A percentile compares a stretch with the other conserved stretches of the same genome.
Evolutionary conservation across 2,113 vertebrate genomes (phyloP).

Genomic region (Actenoides lindsayi): DNA sequence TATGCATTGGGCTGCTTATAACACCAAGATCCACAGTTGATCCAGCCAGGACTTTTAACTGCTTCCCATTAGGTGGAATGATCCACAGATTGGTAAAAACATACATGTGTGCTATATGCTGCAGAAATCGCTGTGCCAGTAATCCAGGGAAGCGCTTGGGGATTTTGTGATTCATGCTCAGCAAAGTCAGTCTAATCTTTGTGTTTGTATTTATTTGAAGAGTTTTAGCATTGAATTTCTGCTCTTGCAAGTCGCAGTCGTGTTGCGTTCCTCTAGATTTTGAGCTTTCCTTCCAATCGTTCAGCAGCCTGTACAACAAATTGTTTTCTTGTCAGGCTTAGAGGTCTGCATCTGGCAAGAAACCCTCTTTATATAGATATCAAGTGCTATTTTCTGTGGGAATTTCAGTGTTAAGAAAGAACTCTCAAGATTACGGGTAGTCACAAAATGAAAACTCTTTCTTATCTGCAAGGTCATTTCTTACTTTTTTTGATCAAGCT

Average conservation of each 20-base stretch:
- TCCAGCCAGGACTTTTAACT: slow-evolving; percentile 75
- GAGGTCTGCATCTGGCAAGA: slow-evolving; percentile 13
- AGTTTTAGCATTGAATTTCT: slow-evolving; percentile 42
- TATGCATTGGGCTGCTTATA: slow-evolving; percentile 80
- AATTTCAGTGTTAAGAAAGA: neutral
- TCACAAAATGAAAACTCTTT: neutral
- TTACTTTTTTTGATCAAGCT: neutral
- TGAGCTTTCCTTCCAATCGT: slow-evolving; percentile 39
- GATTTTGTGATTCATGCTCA: slow-evolving; percentile 51
- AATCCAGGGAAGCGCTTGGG: slow-evolving; percentile 32
- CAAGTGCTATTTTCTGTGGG: neutral
- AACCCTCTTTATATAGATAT: neutral
- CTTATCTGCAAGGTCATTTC: neutral
- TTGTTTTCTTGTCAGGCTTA: slow-evolving; percentile 46
- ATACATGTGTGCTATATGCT: neutral
- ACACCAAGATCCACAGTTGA: slow-evolving; percentile 76
- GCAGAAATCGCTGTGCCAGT: slow-evolving; percentile 35
- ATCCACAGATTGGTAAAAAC: slow-evolving; percentile 69
- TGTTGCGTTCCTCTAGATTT: slow-evolving; percentile 31
- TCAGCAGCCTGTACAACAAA: slow-evolving; percentile 44
- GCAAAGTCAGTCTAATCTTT: slow-evolving; percentile 54
- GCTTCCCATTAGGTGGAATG: slow-evolving; percentile 74
- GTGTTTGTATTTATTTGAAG: slow-evolving; percentile 49
- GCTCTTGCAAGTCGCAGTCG: slow-evolving; percentile 20
- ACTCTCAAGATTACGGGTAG: slow-evolving; percentile 25